Conservation (phyloP, 2,888 invertebrate species). For the Fabriciana adippe region DNA sequence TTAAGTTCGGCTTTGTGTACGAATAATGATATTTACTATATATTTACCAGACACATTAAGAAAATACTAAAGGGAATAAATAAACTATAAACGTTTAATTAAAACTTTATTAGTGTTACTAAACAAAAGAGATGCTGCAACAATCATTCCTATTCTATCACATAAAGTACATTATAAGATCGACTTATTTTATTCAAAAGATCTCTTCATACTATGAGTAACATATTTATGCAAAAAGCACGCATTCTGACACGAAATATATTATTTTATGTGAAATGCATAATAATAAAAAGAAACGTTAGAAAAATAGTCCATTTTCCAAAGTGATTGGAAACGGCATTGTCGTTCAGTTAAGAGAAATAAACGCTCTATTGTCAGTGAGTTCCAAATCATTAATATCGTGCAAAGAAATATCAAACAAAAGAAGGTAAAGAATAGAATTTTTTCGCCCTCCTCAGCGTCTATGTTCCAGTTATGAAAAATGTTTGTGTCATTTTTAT, state of each 20-base stretch:
- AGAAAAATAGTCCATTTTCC: slow-evolving; percentile 34
- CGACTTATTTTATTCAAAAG: no score
- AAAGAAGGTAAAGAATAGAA: slow-evolving; percentile 47
- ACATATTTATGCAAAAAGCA: neutral
- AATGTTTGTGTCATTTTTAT: slow-evolving; percentile 39
- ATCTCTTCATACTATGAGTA: neutral
- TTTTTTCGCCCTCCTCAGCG: slow-evolving; percentile 37
- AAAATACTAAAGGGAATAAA: no score
- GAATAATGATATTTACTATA: neutral
- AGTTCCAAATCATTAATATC: slow-evolving; percentile 59
- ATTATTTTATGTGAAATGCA: slow-evolving; percentile 11
- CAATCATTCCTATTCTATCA: no score
- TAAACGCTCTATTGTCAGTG: slow-evolving; percentile 57
- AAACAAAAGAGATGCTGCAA: no score
- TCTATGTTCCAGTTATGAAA: slow-evolving; percentile 38
- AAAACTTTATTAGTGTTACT: no score
- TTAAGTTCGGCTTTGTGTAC: neutral
- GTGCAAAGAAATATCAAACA: slow-evolving; percentile 48
- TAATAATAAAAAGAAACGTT: slow-evolving; percentile 21
- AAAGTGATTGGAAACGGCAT: slow-evolving; percentile 43
- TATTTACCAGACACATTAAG: neutral
- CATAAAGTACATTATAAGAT: no score
- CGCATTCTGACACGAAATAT: slow-evolving; percentile 1
- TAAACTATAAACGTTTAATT: no score
- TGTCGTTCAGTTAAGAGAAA: slow-evolving; percentile 53